Evolutionary conservation across 2,113 vertebrate species (phyloP).

Genomic region (Dromas ardeola): DNA sequence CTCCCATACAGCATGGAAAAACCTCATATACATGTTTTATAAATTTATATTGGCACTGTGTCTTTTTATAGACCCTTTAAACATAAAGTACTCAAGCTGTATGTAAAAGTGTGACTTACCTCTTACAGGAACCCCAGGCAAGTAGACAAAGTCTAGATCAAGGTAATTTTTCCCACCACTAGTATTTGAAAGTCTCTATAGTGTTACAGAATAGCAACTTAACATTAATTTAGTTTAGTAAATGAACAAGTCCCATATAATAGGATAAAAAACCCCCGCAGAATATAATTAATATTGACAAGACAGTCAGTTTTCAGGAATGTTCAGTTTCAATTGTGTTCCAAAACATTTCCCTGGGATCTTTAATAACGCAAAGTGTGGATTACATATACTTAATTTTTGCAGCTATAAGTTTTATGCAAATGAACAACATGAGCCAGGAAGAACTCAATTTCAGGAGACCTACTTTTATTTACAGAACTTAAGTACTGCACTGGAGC

Average conservation of each 20-base stretch:
- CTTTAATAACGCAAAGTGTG: neutral
- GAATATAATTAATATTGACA: neutral
- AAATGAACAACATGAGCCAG: neutral
- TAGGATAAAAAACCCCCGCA: neutral
- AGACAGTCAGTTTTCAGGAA: neutral
- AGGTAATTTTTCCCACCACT: neutral
- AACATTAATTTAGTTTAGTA: neutral
- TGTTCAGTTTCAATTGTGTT: neutral
- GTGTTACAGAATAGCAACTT: neutral
- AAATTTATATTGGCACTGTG: neutral
- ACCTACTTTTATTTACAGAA: neutral
- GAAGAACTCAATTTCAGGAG: neutral
- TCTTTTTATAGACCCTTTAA: neutral
- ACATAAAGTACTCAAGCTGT: neutral
- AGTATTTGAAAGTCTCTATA: neutral
- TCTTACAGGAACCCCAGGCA: neutral
- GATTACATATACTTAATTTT: neutral
- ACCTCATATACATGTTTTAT: neutral
- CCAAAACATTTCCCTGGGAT: neutral
- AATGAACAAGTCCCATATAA: neutral
- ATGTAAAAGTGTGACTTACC: neutral
- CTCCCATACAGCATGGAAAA: neutral
- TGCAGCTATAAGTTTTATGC: neutral
- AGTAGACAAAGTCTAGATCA: neutral
- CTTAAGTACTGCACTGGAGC: neutral